These are phyloP conservation scores for Limnothrissa miodon DNA, from an alignment of 2,113 vertebrate species.

Conservation along the genomic window DNA sequence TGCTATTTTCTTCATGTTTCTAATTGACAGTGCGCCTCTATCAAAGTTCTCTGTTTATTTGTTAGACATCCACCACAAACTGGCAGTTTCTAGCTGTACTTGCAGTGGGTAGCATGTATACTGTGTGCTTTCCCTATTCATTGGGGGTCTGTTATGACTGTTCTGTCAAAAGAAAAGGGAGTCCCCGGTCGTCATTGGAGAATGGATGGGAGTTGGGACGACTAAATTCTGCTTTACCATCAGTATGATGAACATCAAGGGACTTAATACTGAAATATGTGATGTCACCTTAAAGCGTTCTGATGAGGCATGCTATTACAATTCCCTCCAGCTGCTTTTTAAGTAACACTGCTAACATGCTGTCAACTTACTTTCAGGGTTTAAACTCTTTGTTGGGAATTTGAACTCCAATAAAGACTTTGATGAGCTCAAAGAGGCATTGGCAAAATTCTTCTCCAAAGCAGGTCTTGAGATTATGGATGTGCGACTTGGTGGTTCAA, in stretches of 20 bases:
- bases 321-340: background rate
- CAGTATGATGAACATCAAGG: conserved; percentile 74
- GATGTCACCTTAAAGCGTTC: conserved; percentile 70
- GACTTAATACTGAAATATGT: conserved; percentile 83
- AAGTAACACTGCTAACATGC: background rate
- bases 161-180: no score
- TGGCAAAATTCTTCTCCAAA: conserved; percentile 86
- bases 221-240: no score
- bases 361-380: conserved; percentile 49
- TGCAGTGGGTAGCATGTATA: no score
- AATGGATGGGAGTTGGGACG: no score
- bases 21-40: no score
- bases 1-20: no score
- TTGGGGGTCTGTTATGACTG: no score
- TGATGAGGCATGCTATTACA: background rate
- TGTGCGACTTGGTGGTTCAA: conserved; percentile 82
- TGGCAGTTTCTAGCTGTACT: no score
- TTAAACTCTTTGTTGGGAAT: conserved; percentile 87
- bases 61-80: no score
- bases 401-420: conserved; percentile 78
- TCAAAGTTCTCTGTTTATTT: no score
- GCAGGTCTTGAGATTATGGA: conserved; percentile 79
- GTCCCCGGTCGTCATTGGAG: no score
- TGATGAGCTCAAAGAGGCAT: conserved; percentile 79
- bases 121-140: no score